Percentiles rank a stretch among this genome's conserved stretches.
Conservation (phyloP, 53 echinoderm and acorn worm species). For the Zoroaster sp. region DNA sequence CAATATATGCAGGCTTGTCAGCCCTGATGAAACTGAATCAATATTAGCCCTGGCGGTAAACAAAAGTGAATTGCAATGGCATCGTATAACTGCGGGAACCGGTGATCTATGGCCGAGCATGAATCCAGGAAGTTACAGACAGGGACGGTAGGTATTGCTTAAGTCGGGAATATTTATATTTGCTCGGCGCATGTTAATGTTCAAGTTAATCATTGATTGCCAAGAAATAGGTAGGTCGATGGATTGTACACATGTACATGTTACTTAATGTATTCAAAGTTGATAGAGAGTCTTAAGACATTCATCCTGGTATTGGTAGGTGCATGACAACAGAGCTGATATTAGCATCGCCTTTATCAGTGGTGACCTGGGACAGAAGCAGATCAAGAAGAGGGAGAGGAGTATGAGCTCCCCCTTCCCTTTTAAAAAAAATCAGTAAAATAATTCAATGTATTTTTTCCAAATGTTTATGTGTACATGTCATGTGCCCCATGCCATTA, state of each 20-base stretch:
- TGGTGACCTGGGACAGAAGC: too few relatives aligned
- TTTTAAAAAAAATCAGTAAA: too few relatives aligned
- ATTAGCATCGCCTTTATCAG: too few relatives aligned
- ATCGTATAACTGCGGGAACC: background rate
- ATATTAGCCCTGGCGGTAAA: background rate
- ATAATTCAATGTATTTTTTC: too few relatives aligned
- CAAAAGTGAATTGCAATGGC: conserved; percentile 17
- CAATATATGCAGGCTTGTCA: background rate
- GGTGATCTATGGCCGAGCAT: conserved; percentile 38
- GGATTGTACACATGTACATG: background rate
- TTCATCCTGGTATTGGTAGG: background rate
- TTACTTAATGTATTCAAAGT: background rate
- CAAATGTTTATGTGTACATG: too few relatives aligned
- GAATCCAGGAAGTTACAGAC: conserved; percentile 29
- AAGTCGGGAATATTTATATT: conserved; percentile 21
- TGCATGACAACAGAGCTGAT: too few relatives aligned
- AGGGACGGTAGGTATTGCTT: background rate
- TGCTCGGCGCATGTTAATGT: background rate
- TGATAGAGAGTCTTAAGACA: background rate
- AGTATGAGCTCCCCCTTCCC: too few relatives aligned
- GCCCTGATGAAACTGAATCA: background rate
- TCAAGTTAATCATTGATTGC: conserved; percentile 14
- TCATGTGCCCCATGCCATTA: too few relatives aligned
- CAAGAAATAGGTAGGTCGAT: background rate
- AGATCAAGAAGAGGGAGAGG: too few relatives aligned